Conservation (phyloP, 2,888 invertebrate species). For the Caenorhabditis afra region DNA sequence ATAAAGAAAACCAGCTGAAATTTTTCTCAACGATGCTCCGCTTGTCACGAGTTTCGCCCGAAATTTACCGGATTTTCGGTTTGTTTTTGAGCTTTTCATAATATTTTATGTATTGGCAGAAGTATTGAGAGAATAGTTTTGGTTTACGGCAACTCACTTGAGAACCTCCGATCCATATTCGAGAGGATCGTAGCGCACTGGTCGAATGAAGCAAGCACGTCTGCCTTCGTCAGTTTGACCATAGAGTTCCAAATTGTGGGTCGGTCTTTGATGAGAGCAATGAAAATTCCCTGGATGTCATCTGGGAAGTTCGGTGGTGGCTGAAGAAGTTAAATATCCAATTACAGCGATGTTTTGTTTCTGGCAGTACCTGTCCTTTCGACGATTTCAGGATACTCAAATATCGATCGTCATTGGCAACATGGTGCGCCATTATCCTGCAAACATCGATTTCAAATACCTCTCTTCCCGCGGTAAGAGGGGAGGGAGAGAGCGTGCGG, state of each 20-base stretch:
- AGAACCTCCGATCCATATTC: slow-evolving; percentile 87
- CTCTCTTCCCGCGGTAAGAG: slow-evolving; percentile 25
- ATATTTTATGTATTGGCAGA: no score
- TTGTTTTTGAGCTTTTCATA: no score
- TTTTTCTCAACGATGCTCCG: no score
- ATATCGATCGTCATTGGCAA: slow-evolving; percentile 12
- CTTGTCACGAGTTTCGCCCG: no score
- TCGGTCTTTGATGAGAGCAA: slow-evolving; percentile 56
- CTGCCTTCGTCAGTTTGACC: slow-evolving; percentile 31
- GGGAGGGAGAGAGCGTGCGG: slow-evolving; percentile 8
- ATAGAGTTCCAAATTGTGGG: slow-evolving; percentile 52
- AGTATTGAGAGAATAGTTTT: no score
- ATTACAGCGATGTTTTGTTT: not conserved
- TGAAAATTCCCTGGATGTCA: slow-evolving; percentile 56
- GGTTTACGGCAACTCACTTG: no score
- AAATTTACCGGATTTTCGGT: no score
- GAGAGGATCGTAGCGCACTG: slow-evolving; percentile 15
- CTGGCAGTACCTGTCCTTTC: slow-evolving; percentile 22
- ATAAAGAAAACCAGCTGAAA: no score
- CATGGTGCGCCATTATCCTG: slow-evolving; percentile 17
- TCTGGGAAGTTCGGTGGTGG: slow-evolving; percentile 43
- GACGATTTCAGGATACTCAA: slow-evolving; percentile 9
- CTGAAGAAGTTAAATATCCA: slow-evolving; percentile 15
- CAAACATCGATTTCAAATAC: slow-evolving; percentile 17
- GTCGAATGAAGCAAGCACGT: slow-evolving; percentile 35